These are phyloP conservation scores for Actenoides lindsayi DNA, from an alignment of 2,113 vertebrate genomes.

Conservation along the genomic window DNA sequence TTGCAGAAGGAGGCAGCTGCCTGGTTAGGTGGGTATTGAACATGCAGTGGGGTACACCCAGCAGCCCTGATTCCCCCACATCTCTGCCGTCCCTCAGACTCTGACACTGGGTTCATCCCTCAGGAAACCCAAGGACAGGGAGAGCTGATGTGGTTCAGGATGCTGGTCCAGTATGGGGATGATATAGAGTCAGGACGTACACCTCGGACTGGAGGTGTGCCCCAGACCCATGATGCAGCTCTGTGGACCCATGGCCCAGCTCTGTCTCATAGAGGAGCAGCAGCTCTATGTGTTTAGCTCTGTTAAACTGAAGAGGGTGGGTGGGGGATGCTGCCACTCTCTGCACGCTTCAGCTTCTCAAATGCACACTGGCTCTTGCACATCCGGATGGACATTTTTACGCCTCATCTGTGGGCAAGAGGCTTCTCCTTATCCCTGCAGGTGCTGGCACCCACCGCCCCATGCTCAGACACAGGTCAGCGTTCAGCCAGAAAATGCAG, in stretches of 20 bases:
- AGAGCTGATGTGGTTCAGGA: neutral
- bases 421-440: neutral
- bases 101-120: neutral
- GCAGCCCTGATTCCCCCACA: neutral
- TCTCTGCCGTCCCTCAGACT: neutral
- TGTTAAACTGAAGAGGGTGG: neutral
- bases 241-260: too few species aligned
- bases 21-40: too few species aligned
- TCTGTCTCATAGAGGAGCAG: neutral
- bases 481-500: neutral
- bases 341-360: fast-evolving
- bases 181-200: neutral
- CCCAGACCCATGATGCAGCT: neutral
- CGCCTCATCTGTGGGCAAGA: neutral
- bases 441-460: fast-evolving
- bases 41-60: neutral
- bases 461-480: neutral
- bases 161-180: neutral
- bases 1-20: neutral
- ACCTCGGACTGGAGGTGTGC: neutral
- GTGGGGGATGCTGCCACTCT: neutral
- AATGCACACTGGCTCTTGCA: fast-evolving
- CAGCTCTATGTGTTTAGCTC: neutral
- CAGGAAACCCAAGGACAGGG: neutral
- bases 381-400: neutral